Evolutionary conservation across 2,888 invertebrate species (phyloP), one percentile per base, ranked within the genome.

Genomic region (Xylota sylvarum): DNA sequence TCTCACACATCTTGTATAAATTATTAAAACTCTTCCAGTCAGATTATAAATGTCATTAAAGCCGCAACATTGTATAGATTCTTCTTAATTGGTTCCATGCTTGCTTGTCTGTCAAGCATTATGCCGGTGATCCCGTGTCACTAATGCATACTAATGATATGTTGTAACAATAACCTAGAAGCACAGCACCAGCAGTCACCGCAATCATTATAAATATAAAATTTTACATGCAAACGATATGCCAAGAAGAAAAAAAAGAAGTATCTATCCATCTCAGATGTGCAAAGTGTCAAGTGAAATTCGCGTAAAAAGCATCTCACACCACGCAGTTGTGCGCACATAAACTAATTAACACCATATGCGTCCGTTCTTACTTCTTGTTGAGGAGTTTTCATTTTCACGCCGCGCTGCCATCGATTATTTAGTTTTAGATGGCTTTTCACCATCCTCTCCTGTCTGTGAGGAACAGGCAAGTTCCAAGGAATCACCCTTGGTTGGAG

Each of bases 321-420:
- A 69, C 60, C 64, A 65, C 5, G 43, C 35, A 30, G 40, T 40
- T 40, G 60, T 58, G 70, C 50, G 60, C 77, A 43, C 65, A 73
- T 80, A 73, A 73, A 67, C 74, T 74, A 81, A 81, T 81, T 81
- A 81, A 81, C 81, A 76, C 81, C 81, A 80, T 80, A 65, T 79
- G 79, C 78, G 62, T 40, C 32, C 40, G 37, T 23, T 1, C 55
- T 19, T 43, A 37, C 27, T 5, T 5, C 14, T 12, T 27, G 17
- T 14, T 55, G 43, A 58, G 56, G 55, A 73, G 56, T 65, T 65
- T 64, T 64, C 58, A 43, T 72, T 77, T 82, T 73, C 77, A 77
- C 62, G 43, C 40, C 62, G 30, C 37, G 37, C 9, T 65, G 27
- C 30, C 70, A 73, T 82, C 48, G 77, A 82, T 86, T 77, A 56